Conservation (phyloP, 2,888 invertebrate species). For the Mesorhabditis belari region DNA sequence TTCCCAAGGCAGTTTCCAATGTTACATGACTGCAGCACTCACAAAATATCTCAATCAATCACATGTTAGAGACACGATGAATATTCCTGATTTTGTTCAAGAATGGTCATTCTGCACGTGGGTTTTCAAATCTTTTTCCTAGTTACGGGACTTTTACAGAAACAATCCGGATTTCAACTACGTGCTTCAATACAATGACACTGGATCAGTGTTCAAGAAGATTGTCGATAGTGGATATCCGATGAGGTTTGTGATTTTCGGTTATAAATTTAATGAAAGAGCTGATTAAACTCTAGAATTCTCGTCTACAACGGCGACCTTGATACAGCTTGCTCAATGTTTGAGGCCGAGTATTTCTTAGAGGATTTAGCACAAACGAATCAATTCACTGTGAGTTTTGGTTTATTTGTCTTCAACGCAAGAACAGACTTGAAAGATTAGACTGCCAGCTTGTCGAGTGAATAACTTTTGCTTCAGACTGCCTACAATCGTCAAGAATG, state of each 20-base stretch:
- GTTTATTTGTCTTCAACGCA: neutral
- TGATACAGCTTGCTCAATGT: conserved; percentile 34
- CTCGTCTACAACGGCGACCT: conserved; percentile 42
- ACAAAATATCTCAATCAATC: conserved; percentile 26
- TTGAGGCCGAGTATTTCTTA: conserved; percentile 31
- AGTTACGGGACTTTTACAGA: neutral
- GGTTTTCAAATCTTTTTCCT: neutral
- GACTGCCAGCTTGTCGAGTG: neutral
- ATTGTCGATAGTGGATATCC: conserved; percentile 22
- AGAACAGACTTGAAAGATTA: neutral
- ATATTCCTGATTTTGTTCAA: conserved; percentile 40
- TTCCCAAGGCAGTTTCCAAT: conserved; percentile 39
- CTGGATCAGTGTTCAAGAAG: conserved; percentile 27
- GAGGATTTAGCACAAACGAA: conserved; percentile 20
- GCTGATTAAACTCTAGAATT: conserved; percentile 10
- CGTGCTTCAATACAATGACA: conserved; percentile 31
- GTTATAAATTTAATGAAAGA: neutral
- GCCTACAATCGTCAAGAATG: neutral
- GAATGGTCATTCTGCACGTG: conserved; percentile 35
- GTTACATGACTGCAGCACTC: conserved; percentile 29
- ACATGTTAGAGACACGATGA: conserved; percentile 40
- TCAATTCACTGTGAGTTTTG: conserved; percentile 7
- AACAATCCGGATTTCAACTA: conserved; percentile 12
- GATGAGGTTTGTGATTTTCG: conserved; percentile 11
- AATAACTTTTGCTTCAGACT: neutral